Evolutionary conservation across 2,888 invertebrate genomes (phyloP), one percentile per base, ranked within the genome.

Genomic region (Hemicrepidius hirtus): DNA sequence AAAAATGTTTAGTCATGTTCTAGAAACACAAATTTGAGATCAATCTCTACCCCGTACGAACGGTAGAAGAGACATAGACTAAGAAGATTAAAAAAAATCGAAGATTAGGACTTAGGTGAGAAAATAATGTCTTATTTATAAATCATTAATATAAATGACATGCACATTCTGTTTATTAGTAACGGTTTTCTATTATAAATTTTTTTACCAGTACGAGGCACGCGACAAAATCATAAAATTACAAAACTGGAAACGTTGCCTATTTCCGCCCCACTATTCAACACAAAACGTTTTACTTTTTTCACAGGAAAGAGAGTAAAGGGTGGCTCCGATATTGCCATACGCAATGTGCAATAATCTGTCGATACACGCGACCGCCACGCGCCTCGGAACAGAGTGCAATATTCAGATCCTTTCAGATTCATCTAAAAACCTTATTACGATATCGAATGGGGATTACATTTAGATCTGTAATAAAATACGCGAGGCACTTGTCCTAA

Each of bases 331-430:
- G 21, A 68, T 73, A 73, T 70, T 70, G 66, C 66, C 18, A 65
- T 68, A 68, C 53, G 77, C 75, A 75, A 78, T 75, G 78, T 77
- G 78, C 71, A 78, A 78, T 78, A 78, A 78, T 78, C 78, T 75
- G 69, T 62, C 32, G 16, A 20, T 66, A 40, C 78, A 77, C 78
- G 78, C 75, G 77, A 44, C 73, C 21, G 73, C 24, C 78, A 76
- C 76, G 75, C 69, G 78, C 24, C 73, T 20, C 55, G 64, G 67
- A 73, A 69, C 66, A 35, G 50, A 13, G 28, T 44, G 69, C 70
- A 70, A 70, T 74, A 74, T 74, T 74, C 67, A 44, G 73, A 70
- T 57, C 70, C 63, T 67, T 70, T 74, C 67, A 65, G 44, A 64
- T 71, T 65, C 71, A 71, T 64, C 71, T 68, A 49, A 73, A 72